Evolutionary conservation across 2,113 vertebrate genomes (phyloP).

Genomic region (Prinia subflava): DNA sequence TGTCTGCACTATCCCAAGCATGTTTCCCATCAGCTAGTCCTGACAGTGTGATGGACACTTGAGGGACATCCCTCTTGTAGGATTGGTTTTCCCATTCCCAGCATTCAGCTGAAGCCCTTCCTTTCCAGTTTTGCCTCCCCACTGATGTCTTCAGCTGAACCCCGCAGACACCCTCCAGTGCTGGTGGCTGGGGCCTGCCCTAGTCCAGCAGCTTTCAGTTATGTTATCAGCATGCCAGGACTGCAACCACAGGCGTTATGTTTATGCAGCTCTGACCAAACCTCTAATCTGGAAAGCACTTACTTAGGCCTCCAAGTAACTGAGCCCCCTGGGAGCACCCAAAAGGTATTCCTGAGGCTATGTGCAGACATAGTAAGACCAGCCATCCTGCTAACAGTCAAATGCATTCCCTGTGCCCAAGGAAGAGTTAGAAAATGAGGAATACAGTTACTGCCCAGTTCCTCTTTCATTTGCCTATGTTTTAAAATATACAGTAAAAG

Average conservation of each 20-base stretch:
- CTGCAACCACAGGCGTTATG: not conserved
- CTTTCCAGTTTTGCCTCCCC: not conserved
- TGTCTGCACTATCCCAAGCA: not conserved
- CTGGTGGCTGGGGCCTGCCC: not conserved
- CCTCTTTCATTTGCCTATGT: constrained; percentile 40
- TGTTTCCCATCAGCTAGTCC: not conserved
- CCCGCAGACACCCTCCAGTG: not conserved
- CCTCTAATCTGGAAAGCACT: not conserved
- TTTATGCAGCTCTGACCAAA: not conserved
- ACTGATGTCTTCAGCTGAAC: not conserved
- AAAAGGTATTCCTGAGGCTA: not conserved
- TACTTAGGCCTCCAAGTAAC: not conserved
- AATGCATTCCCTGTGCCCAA: not conserved
- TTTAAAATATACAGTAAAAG: constrained; percentile 51
- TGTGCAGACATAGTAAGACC: not conserved
- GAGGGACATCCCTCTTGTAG: not conserved
- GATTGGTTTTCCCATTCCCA: not conserved
- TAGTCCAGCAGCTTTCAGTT: not conserved
- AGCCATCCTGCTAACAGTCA: not conserved
- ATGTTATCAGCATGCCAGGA: not conserved
- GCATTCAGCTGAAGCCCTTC: not conserved
- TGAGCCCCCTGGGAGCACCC: not conserved
- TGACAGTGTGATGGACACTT: not conserved
- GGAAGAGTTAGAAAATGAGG: not conserved
- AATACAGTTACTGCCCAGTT: constrained; percentile 18